phyloP scores from a whole-genome alignment of 1,140 invertebrate species.

The Panulirus ornatus region DNA sequence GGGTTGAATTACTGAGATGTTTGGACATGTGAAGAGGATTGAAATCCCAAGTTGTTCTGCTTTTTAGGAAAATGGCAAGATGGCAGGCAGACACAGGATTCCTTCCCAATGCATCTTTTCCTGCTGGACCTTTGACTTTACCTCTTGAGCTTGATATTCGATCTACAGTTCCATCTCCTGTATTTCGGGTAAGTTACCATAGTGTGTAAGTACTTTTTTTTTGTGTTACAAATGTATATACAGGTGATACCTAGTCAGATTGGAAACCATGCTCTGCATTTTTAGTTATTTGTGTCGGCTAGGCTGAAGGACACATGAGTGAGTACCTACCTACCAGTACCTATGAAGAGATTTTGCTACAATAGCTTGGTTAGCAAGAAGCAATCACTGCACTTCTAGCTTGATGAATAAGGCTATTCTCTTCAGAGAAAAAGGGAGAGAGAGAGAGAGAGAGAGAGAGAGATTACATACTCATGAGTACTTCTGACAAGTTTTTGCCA shows the following conservation, averaged over 20 bases:
- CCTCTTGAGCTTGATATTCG: slow-evolving; percentile 36
- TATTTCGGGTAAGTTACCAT: slow-evolving; percentile 25
- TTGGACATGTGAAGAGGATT: too few species aligned
- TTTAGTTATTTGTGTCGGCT: neutral
- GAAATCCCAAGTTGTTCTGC: neutral
- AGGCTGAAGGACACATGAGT: neutral
- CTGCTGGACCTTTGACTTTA: slow-evolving; percentile 16
- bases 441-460: too few species aligned
- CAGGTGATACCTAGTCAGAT: neutral
- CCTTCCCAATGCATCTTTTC: neutral
- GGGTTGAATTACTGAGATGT: too few species aligned
- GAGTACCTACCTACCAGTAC: neutral
- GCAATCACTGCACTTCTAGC: too few species aligned
- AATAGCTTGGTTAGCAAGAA: neutral
- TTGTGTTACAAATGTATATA: neutral
- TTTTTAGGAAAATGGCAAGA: slow-evolving; percentile 33
- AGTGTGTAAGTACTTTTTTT: neutral
- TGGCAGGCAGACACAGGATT: slow-evolving; percentile 35
- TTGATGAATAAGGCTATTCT: too few species aligned
- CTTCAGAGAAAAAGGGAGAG: too few species aligned
- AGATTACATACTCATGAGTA: too few species aligned
- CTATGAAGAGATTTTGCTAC: neutral
- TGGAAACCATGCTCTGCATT: neutral
- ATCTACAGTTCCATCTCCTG: slow-evolving; percentile 11
- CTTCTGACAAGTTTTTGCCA: too few species aligned